Base-by-base conservation (phyloP, 2,113 vertebrate species). In the Labrus mixtus region DNA sequence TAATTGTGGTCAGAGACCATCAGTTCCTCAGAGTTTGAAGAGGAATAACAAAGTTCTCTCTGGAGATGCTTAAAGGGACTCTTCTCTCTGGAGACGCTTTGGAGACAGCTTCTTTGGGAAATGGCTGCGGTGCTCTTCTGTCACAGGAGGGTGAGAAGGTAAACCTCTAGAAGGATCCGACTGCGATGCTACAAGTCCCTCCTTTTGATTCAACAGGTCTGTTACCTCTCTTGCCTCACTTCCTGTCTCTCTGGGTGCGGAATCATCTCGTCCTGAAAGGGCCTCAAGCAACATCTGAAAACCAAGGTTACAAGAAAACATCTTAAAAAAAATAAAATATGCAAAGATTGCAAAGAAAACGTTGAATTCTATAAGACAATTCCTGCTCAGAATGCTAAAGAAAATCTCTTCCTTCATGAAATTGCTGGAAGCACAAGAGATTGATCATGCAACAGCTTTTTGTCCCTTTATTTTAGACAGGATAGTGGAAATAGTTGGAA, bases 211-310 rank as follows among this genome's bases (percentile, higher is more conserved):
- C 57, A 67, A 64, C 65, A 54, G 76, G 58, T 76, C 66, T 60
- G 23, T 55, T 71, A 13, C 74, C 57, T 60, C 62, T 75, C 63
- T 68, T 50, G 13, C 39, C 56, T 51, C 60, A 66, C 50, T 59
- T 57, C 71, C 66, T 23, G 61, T 75, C 62, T 78, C 67, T 67
- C 55, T 68, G 53, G 57, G 74, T 81, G 90, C 85, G 69, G 76
- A 87, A 89, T 92, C 68, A 87, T 91, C 86, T 20, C 11, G 72
- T 85, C 73, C 91, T 76, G 22, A 82, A 17, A 41, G 37, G 82
- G 60, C 37, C 64, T 98, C 95, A 97, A 92, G 97, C 93, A 87
- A 97, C 96, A 93, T 98, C 97, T 97, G 68, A 37, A 84, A 71
- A 71, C 6, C 50, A 63, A 58, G 20, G 1, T 8, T 46, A 50